Evolutionary conservation across 2,113 vertebrate species (phyloP), one percentile per base, ranked within the genome.

Genomic region (Lepus europaeus): DNA sequence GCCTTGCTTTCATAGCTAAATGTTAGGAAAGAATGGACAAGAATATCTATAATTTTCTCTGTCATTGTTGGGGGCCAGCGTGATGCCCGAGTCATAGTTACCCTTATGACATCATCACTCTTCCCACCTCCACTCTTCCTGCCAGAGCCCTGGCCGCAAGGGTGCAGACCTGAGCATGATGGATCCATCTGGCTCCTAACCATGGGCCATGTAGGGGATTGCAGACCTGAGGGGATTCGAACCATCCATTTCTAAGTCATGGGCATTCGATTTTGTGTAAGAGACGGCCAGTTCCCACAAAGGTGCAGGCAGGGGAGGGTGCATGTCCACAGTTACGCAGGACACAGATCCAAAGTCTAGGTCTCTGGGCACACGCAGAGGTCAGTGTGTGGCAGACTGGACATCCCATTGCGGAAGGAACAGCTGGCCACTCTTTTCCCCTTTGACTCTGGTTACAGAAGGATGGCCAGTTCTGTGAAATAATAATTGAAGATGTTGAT

Each of bases 21-120:
- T 66, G 39, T 61, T 45, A 61, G 64, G 25, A 85, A 87, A 86
- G 63, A 73, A 87, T 77, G 73, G 61, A 70, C 5, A 80, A n/a
- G 14, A 36, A 6, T 6, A 39, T 63, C 53, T n/a, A 36, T 22
- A 51, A 68, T 87, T 76, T 77, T 39, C 31, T 22, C 23, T 13
- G 39, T 70, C 27, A 0, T 31, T 66, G 23, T 82, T 73, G 72
- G 90, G 73, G 91, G 61, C 53, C 63, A 27, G 86, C 59, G 72
- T 66, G 27, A 22, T 72, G 53, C 63, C 39, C 49, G 76, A 36
- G 39, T 97, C 95, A 94, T 9, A 91, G 51, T 10, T 53, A 9
- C 51, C n/a, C 76, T 97, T 97, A 89, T 97, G 96, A 97, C 95
- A 86, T 97, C 96, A 96, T 23, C 10, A 11, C 1, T 0, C 29